Conservation (phyloP, 2,888 invertebrate genomes). For the Chrysolina haemoptera region DNA sequence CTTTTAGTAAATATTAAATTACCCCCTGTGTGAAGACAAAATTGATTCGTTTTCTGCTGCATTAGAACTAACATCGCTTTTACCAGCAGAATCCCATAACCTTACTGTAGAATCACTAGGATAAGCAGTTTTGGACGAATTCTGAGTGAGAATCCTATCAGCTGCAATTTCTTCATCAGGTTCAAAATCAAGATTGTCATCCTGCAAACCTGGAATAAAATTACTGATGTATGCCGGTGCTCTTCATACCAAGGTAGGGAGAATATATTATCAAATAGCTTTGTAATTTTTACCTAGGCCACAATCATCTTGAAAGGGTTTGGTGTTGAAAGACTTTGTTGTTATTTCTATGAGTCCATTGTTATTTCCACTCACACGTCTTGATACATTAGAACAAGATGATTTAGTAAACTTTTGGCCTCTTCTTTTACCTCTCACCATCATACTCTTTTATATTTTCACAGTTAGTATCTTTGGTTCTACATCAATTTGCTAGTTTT, state of each 20-base stretch:
- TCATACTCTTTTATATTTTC: not conserved
- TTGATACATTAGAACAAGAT: not conserved
- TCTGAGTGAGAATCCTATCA: not conserved
- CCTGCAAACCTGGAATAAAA: conserved; percentile 29
- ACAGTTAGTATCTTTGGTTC: not conserved
- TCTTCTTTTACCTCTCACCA: conserved; percentile 9
- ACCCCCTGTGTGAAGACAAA: conserved; percentile 31
- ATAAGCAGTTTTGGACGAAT: conserved; percentile 11
- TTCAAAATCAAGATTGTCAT: conserved; percentile 46
- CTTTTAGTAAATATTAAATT: not conserved
- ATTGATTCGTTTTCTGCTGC: conserved; percentile 7
- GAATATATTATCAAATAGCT: too few relatives aligned
- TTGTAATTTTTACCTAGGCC: too few relatives aligned
- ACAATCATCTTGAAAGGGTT: not conserved
- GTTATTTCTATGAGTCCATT: conserved; percentile 15
- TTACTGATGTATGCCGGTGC: too few relatives aligned
- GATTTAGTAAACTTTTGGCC: not conserved
- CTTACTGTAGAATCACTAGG: conserved; percentile 2
- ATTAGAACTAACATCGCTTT: not conserved
- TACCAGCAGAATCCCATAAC: conserved; percentile 7
- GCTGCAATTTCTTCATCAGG: conserved; percentile 34
- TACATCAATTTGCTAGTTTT: not conserved
- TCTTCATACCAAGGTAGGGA: too few relatives aligned
- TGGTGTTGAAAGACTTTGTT: not conserved
- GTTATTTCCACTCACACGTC: conserved; percentile 5